A percentile compares a stretch with the other conserved stretches of the same genome.
Evolutionary conservation across 2,797 vertebrate genomes (phyloP).

Genomic region (Pitangus sulphuratus): DNA sequence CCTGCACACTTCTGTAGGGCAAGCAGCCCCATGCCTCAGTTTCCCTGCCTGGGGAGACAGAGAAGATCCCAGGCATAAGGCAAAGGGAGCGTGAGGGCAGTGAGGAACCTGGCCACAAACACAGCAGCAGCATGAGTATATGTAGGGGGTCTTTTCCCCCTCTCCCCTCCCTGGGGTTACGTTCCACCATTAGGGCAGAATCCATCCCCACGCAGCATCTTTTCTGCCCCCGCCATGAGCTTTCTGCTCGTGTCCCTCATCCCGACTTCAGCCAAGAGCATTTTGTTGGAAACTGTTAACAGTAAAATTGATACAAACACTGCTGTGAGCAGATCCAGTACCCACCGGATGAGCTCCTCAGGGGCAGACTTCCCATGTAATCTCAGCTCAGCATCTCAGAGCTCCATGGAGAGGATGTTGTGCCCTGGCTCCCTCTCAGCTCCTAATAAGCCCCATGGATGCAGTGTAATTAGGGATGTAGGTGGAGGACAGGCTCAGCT

Average conservation of each 20-base stretch:
- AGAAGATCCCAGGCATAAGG: background rate
- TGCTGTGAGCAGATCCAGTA: background rate
- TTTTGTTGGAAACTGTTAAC: background rate
- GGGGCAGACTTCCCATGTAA: background rate
- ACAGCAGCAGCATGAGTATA: background rate
- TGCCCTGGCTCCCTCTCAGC: background rate
- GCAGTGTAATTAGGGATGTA: background rate
- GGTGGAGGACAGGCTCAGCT: background rate
- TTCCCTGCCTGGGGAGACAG: background rate
- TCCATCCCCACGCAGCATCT: background rate
- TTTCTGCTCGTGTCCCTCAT: background rate
- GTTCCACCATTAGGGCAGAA: background rate
- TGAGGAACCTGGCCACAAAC: background rate
- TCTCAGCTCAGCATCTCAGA: background rate
- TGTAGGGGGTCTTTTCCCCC: background rate
- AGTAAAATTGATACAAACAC: background rate
- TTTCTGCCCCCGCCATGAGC: background rate
- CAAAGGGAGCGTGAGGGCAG: accelerated
- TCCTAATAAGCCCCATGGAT: background rate
- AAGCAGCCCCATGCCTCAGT: background rate
- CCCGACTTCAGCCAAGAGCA: background rate
- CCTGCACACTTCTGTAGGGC: background rate
- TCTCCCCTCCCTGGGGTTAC: background rate
- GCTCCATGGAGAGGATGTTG: background rate
- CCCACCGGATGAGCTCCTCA: background rate